Base-by-base conservation (phyloP, 1,140 invertebrate genomes). In the Probaryconus sp. region DNA sequence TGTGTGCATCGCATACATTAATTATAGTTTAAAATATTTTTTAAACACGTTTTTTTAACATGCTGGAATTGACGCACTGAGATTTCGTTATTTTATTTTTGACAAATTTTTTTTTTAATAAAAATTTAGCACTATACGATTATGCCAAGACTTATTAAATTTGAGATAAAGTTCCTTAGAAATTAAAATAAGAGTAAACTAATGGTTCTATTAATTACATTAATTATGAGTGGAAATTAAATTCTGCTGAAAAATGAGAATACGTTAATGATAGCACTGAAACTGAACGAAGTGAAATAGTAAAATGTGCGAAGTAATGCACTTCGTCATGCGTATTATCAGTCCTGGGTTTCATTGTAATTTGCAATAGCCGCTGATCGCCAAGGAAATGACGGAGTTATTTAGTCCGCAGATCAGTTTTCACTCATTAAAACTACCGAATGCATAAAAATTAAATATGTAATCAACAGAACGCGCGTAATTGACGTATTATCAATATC, bases 291-390 rank as follows among this genome's bases (percentile, higher is more conserved):
- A 65, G 37, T 43, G 31, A 72, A 60, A 28, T 31, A 9, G 0
- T 20, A 53, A 61, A 72, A 72, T 72, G 60, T 72, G 69, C 60
- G 38, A 60, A 40, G 69, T 72, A 72, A 72, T 60, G 60, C 60
- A 40, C 35, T 50, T 13, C 6, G 28, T 58, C 58, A 53, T 30
- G 40, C n/a, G 9, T 43, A 68, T 51, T 61, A 63, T 56, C 40
- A 31, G 70, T 61, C 45, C 33, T 38, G 48, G 48, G 31, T 67
- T 68, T 56, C 63, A 56, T 50, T 56, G 55, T 61, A 68, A 74
- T 67, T 71, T 64, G 35, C 67, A 43, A 45, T 38, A 33, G 30
- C 56, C 42, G 47, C 48, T 53, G 58, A 55, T 61, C 35, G 40
- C 14, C 24, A 16, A 71, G 68, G 58, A 63, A 71, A 65, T 72